Evolutionary conservation across 2,113 vertebrate species (phyloP).

Genomic region (Pongo abelii): DNA sequence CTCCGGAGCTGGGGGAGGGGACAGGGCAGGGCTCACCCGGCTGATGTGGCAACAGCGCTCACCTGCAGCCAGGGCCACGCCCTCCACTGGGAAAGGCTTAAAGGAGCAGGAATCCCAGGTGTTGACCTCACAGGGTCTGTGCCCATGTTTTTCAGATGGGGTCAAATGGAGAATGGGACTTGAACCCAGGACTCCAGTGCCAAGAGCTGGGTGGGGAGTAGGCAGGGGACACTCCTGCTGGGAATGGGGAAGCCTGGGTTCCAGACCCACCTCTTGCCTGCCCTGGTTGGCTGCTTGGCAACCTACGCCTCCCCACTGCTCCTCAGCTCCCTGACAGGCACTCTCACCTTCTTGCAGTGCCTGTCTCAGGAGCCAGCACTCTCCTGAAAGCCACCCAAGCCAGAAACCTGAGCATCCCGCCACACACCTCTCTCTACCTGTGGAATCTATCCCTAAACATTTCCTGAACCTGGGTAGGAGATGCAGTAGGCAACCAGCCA

Average conservation of each 20-base stretch:
- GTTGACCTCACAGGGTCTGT: background rate
- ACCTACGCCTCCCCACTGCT: background rate
- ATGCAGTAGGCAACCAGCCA: background rate
- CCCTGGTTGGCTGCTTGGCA: background rate
- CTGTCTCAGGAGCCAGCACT: background rate
- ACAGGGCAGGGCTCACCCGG: background rate
- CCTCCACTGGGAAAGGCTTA: constrained; percentile 38
- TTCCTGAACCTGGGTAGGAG: background rate
- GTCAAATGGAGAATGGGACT: background rate
- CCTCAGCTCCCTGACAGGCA: background rate
- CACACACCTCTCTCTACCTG: background rate
- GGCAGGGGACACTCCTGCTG: background rate
- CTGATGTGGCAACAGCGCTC: constrained; percentile 61
- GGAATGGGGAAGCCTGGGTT: background rate
- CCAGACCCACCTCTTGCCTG: background rate
- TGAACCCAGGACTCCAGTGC: background rate
- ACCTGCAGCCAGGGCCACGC: constrained; percentile 57
- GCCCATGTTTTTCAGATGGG: background rate
- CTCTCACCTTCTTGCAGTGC: background rate
- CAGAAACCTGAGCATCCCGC: background rate
- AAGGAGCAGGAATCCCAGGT: background rate
- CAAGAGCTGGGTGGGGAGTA: background rate
- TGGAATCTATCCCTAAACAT: background rate
- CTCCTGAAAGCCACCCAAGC: background rate
- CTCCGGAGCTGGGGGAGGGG: background rate